phyloP scores from a whole-genome alignment of 2,797 vertebrate species.

The Tachyglossus aculeatus region DNA sequence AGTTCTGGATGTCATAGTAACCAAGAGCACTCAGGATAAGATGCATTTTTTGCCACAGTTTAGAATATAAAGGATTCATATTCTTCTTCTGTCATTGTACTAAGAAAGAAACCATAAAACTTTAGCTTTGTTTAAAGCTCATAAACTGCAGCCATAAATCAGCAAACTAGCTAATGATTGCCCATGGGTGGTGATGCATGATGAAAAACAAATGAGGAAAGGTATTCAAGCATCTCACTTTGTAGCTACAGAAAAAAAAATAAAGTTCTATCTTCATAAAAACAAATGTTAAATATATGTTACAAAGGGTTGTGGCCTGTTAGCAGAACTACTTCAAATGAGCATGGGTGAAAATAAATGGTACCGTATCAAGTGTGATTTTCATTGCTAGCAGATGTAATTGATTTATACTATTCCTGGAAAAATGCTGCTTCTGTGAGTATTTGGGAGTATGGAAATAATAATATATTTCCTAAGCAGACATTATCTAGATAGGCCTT shows the following conservation, averaged over 20 bases:
- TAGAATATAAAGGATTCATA: conserved; percentile 32
- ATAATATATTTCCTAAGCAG: background rate
- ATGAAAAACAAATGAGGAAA: conserved; percentile 69
- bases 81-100: conserved; percentile 37
- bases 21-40: conserved; percentile 13
- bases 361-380: background rate
- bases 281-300: conserved; percentile 46
- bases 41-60: conserved; percentile 24
- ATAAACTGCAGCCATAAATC: conserved; percentile 66
- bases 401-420: conserved; percentile 34
- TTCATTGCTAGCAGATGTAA: conserved; percentile 29
- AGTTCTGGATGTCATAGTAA: conserved; percentile 40
- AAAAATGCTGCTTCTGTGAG: conserved; percentile 5
- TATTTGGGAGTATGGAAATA: background rate
- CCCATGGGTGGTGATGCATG: conserved; percentile 63
- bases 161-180: conserved; percentile 72
- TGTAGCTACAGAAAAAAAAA: conserved; percentile 62
- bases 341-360: conserved; percentile 61
- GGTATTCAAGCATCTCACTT: conserved; percentile 62
- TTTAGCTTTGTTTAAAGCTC: conserved; percentile 66
- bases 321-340: conserved; percentile 57
- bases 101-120: conserved; percentile 34
- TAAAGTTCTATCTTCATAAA: conserved; percentile 66
- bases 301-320: conserved; percentile 47
- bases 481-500: background rate